Evolutionary conservation across 2,888 invertebrate genomes (phyloP).

Genomic region (Subacronicta megacephala): DNA sequence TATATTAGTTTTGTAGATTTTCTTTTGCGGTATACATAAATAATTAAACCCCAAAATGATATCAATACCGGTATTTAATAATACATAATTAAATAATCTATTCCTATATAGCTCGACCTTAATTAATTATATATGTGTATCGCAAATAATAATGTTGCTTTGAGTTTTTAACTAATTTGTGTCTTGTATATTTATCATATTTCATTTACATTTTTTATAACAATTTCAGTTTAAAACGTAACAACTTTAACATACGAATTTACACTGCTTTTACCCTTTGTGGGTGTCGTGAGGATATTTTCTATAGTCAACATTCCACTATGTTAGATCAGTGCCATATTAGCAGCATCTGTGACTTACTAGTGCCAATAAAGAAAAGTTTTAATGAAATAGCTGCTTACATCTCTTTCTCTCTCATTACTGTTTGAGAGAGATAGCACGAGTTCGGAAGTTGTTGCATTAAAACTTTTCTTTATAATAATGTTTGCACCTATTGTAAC

Average conservation of each 20-base stretch:
- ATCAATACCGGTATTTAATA: too few relatives aligned
- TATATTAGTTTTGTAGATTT: constrained; percentile 35
- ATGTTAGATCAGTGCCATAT: constrained; percentile 51
- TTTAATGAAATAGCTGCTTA: too few relatives aligned
- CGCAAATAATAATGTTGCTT: constrained; percentile 21
- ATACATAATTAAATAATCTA: too few relatives aligned
- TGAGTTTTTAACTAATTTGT: constrained; percentile 25
- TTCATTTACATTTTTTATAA: constrained; percentile 22
- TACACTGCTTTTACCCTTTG: constrained; percentile 16
- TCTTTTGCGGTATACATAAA: constrained; percentile 27
- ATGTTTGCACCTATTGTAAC: too few relatives aligned
- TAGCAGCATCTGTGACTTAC: constrained; percentile 21
- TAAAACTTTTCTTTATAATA: too few relatives aligned
- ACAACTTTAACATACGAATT: constrained; percentile 10
- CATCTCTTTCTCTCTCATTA: too few relatives aligned
- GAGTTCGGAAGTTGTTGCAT: too few relatives aligned
- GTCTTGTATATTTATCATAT: constrained; percentile 22
- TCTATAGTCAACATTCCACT: constrained; percentile 53
- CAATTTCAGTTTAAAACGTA: constrained; percentile 20
- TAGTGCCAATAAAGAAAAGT: too few relatives aligned
- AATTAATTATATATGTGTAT: constrained; percentile 16
- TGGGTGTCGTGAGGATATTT: constrained; percentile 10
- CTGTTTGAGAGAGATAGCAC: too few relatives aligned
- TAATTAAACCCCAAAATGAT: background rate
- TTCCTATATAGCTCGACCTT: too few relatives aligned